A percentile compares a stretch with the other conserved stretches of the same genome.
phyloP scores from a whole-genome alignment of 2,888 invertebrate genomes.

The Drosophila aldrichi region DNA sequence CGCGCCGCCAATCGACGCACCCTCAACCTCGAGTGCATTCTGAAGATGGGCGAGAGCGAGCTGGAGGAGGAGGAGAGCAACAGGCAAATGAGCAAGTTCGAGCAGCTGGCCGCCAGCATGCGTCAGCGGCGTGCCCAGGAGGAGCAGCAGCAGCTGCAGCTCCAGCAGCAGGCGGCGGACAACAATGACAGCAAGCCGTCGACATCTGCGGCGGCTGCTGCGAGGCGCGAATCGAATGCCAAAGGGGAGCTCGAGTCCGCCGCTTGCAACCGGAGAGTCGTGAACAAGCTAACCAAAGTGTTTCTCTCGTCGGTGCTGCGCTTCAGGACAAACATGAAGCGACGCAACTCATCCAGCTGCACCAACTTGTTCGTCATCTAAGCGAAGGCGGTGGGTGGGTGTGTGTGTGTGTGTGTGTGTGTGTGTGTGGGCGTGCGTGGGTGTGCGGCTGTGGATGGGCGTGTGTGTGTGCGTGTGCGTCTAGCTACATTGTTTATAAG shows the following conservation, averaged over 20 bases:
- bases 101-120: constrained; percentile 66
- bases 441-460: background rate
- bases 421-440: background rate
- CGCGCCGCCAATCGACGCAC: constrained; percentile 80
- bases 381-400: constrained; percentile 4
- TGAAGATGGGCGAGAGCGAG: constrained; percentile 85
- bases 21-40: constrained; percentile 83
- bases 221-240: constrained; percentile 31
- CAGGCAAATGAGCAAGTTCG: constrained; percentile 76
- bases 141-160: background rate
- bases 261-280: constrained; percentile 77
- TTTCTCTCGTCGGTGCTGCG: constrained; percentile 84
- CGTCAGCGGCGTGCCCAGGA: constrained; percentile 29
- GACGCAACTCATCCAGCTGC: constrained; percentile 84
- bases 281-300: constrained; percentile 83
- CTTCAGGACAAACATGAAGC: constrained; percentile 83
- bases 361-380: constrained; percentile 85
- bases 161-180: background rate
- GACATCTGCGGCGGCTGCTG: constrained; percentile 40
- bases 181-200: constrained; percentile 38
- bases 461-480: constrained; percentile 2
- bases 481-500: constrained; percentile 1
- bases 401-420: background rate
- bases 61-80: constrained; percentile 83
- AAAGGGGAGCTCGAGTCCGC: background rate